Evolutionary conservation across 2,888 invertebrate species (phyloP), one percentile per base, ranked within the genome.

Genomic region (Synanthedon myopaeformis): DNA sequence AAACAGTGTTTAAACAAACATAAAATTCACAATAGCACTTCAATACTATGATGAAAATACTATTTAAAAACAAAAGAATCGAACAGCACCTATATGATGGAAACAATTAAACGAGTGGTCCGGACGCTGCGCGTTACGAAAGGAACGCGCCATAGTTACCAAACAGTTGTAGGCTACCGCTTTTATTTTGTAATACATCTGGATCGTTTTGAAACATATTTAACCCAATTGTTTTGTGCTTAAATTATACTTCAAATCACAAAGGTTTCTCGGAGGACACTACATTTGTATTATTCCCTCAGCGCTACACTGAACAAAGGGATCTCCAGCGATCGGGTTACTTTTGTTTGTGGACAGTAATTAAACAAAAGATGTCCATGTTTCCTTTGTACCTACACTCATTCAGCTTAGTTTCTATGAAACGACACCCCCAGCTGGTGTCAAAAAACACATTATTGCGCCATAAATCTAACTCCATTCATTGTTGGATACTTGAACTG

Each of bases 141-240:
- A 57, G 83, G 76, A 80, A 77, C 76, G 76, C 76, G 65, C 74
- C 75, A 48, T 67, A 71, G 75, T 86, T 85, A 76, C 81, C 76
- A 82, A 85, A 86, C 81, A 77, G 73, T 81, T 76, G 76, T 81
- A 70, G 76, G 81, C 77, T 82, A 78, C 82, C 77, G 80, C 85
- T 85, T 84, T 82, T 70, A 72, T 71, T 66, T 71, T 79, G 85
- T 84, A 85, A 85, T 81, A 82, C 83, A 85, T 86, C 84, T 86
- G 85, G 83, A 86, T 82, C 82, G 85, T 84, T 87, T 86, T 84
- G 84, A 84, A 86, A 87, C 79, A 74, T 82, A 84, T 86, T 35
- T 84, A 84, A 85, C 82, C 82, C 79, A 81, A 82, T 85, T 83
- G 72, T 82, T 78, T 79, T 76, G 72, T 70, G 70, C 70, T 76